phyloP scores from a whole-genome alignment of 2,888 invertebrate genomes.

The Tyria jacobaeae region DNA sequence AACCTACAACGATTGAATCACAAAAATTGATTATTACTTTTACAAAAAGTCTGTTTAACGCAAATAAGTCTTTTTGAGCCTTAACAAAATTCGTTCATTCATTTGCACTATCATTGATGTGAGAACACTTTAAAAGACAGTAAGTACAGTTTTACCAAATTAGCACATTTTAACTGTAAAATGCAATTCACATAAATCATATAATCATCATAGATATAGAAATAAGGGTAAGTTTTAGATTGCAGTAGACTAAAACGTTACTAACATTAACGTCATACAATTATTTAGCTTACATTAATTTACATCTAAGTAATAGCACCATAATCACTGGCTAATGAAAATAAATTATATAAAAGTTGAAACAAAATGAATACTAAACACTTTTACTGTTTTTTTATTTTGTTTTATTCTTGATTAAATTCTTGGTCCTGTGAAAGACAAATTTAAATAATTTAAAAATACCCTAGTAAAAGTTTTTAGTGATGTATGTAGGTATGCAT shows the following conservation, averaged over 20 bases:
- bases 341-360: not conserved
- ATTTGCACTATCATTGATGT: not conserved
- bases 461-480: constrained; percentile 25
- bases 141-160: not conserved
- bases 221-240: not conserved
- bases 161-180: not conserved
- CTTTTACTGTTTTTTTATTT: not conserved
- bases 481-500: constrained; percentile 11
- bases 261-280: not conserved
- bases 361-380: not conserved
- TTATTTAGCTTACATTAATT: not conserved
- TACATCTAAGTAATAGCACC: not conserved
- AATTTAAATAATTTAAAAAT: not conserved
- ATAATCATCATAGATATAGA: constrained; percentile 4
- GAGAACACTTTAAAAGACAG: not conserved
- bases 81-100: too few species aligned
- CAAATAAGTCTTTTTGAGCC: too few species aligned
- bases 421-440: not conserved
- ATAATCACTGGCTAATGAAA: not conserved
- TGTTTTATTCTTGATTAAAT: not conserved
- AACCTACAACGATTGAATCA: too few species aligned
- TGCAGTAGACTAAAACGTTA: not conserved
- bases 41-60: too few species aligned
- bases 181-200: not conserved
- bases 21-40: too few species aligned